Base-by-base conservation (phyloP, 1,140 invertebrate species). In the Bursaphelenchus mucronatus region DNA sequence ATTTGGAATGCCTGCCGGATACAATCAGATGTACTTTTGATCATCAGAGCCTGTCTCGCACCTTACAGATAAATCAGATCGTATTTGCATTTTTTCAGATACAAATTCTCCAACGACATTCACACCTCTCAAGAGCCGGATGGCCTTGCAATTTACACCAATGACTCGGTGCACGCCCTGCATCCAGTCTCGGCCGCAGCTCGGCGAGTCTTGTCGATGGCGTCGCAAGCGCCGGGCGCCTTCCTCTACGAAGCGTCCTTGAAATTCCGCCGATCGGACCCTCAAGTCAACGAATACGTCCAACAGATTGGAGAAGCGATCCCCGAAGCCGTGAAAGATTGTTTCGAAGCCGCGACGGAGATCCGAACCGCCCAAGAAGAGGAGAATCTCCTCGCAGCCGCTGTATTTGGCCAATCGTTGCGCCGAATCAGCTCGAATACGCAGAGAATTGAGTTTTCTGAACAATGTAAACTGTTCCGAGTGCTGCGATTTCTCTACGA, bases 231-330 rank as follows among this genome's bases (percentile, higher is more conserved):
- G 30, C 15, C 57, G 19, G 57, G 13, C 13, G 57, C 57, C 41
- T 39, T 44, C 40, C 40, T 59, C 13, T 59, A 15, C 57, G 57
- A 59, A 50, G 57, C 57, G 40, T n/a, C 57, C 2, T 6, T 15
- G 41, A 45, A 39, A 39, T 59, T 40, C 41, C 13, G 40, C 15
- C 40, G 40, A 1, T 44, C 13, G 40, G 57, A 59, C 40, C 57
- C 57, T 3, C 13, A 40, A 43, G 57, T 43, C 19, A 59, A 59
- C 57, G 57, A 59, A 1, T 59, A 59, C 41, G 11, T 59, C 40
- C 41, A 40, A 3, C 13, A 39, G 21, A 39, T 59, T 17, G 57
- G 57, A n/a, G 57, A 59, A 1, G 10, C 19, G 2, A n/a, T 59
- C 3, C 5, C 11, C 40, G 57, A 41, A 17, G 57, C 57, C 13